Conservation (phyloP, 2,797 vertebrate genomes). For the Anguilla obscura region DNA sequence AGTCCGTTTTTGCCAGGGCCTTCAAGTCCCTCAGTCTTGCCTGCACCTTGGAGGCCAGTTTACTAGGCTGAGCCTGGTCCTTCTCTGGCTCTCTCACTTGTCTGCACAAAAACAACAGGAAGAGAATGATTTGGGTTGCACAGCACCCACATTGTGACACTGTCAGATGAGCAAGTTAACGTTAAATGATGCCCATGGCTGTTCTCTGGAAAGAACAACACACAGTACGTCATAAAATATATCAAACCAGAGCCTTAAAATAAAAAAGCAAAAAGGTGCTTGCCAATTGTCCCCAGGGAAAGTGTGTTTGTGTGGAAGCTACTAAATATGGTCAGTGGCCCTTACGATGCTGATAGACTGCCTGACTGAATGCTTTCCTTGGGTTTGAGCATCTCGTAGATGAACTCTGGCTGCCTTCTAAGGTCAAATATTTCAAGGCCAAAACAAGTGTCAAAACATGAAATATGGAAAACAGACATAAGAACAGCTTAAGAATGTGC, state of each 20-base stretch:
- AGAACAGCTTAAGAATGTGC: not conserved
- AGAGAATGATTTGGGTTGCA: not conserved
- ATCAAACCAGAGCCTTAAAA: not conserved
- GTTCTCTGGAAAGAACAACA: not conserved
- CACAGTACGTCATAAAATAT: not conserved
- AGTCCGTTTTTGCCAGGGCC: slow-evolving; percentile 2
- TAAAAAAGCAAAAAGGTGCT: slow-evolving; percentile 2
- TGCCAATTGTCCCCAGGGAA: not conserved
- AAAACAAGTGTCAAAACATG: slow-evolving; percentile 4
- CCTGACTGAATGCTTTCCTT: not conserved
- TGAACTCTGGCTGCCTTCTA: not conserved
- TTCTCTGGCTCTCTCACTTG: slow-evolving; percentile 42
- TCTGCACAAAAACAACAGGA: slow-evolving; percentile 43
- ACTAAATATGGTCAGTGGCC: not conserved
- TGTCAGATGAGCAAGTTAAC: not conserved
- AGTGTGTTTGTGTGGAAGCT: not conserved
- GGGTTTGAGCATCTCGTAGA: not conserved
- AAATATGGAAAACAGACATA: not conserved
- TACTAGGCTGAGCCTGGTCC: slow-evolving; percentile 40
- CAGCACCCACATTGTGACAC: not conserved
- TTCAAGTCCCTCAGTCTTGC: slow-evolving; percentile 43
- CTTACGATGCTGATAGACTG: not conserved
- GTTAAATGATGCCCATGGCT: not conserved
- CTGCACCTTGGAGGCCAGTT: slow-evolving; percentile 49
- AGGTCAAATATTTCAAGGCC: not conserved